A percentile compares a stretch with the other conserved stretches of the same genome.
Conservation (phyloP, 1,140 invertebrate species). For the Ctenoplectra terminalis region DNA sequence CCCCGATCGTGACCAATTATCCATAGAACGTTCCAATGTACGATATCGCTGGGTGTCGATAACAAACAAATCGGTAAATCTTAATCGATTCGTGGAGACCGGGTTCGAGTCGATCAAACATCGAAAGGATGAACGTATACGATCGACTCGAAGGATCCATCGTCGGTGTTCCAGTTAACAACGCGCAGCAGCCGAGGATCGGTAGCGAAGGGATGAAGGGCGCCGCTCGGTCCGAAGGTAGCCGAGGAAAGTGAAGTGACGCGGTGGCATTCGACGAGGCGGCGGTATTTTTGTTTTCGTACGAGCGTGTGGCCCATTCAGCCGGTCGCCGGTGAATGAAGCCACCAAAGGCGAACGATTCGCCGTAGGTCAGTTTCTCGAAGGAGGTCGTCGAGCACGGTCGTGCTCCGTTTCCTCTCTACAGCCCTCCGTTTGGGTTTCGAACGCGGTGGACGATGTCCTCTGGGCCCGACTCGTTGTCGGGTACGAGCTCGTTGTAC, state of each 20-base stretch:
- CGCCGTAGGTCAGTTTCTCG: conserved; percentile 73
- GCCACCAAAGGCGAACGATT: conserved; percentile 62
- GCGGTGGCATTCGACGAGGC: not conserved
- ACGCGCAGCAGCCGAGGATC: conserved; percentile 10
- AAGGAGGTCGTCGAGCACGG: conserved; percentile 43
- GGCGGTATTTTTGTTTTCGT: not conserved
- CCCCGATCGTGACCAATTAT: not conserved
- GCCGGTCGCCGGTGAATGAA: conserved; percentile 55
- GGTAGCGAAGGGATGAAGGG: not conserved
- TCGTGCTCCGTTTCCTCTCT: conserved; percentile 8
- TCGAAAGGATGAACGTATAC: not conserved
- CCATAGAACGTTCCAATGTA: too few species aligned
- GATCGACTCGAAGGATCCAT: not conserved
- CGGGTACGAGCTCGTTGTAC: not conserved
- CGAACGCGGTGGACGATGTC: conserved; percentile 4
- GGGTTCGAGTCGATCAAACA: not conserved
- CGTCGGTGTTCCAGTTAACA: conserved; percentile 6
- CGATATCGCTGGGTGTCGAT: too few species aligned
- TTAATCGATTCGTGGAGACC: not conserved
- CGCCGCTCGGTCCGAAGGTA: not conserved
- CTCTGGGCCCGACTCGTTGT: not conserved
- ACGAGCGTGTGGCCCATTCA: conserved; percentile 34
- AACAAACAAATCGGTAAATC: too few species aligned
- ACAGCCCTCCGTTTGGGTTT: not conserved
- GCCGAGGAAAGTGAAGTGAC: conserved; percentile 15